Percentiles rank a stretch among this genome's conserved stretches.
phyloP scores from a whole-genome alignment of 2,797 vertebrate species.

The Gymnocypris eckloni region DNA sequence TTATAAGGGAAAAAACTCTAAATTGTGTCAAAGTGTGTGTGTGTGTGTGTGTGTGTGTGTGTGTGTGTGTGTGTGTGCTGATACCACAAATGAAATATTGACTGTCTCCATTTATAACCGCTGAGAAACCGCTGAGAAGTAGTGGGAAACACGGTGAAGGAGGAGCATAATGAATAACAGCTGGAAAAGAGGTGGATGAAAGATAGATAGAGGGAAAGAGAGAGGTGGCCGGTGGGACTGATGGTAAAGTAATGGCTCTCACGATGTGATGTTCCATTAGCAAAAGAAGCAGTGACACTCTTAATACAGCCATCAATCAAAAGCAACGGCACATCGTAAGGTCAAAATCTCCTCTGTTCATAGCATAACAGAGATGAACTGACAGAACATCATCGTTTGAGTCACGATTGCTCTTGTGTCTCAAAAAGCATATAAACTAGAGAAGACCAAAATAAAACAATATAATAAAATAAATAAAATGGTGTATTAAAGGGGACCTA shows the following conservation, averaged over 20 bases:
- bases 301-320: conserved; percentile 24
- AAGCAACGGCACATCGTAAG: background rate
- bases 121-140: conserved; percentile 13
- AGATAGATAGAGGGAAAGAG: conserved; percentile 55
- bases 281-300: conserved; percentile 20
- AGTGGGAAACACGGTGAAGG: conserved; percentile 17
- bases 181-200: conserved; percentile 13
- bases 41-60: conserved; percentile 1
- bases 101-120: too few species aligned
- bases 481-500: too few species aligned
- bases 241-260: conserved; percentile 22
- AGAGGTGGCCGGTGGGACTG: conserved; percentile 17
- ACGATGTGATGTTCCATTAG: conserved; percentile 28
- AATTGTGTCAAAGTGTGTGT: background rate
- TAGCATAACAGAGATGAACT: background rate
- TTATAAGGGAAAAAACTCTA: too few species aligned
- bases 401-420: background rate
- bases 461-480: background rate
- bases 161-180: conserved; percentile 12
- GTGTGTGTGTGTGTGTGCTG: too few species aligned
- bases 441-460: background rate
- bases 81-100: too few species aligned
- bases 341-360: background rate
- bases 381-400: background rate
- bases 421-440: background rate